phyloP scores from a whole-genome alignment of 2,888 invertebrate species.

The Achlya flavicornis region DNA sequence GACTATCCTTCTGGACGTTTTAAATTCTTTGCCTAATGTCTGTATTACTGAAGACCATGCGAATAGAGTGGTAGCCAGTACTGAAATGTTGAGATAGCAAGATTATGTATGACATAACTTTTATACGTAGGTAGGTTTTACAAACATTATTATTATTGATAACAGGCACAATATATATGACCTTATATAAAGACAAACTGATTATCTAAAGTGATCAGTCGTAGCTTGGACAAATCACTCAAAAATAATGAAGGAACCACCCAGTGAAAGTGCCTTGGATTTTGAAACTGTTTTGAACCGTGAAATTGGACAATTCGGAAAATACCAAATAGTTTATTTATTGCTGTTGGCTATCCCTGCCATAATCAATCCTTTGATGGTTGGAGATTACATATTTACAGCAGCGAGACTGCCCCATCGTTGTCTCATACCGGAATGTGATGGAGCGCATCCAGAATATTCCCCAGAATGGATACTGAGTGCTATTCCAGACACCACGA shows the following conservation, averaged over 20 bases:
- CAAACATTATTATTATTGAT: conserved; percentile 14
- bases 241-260: conserved; percentile 38
- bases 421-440: conserved; percentile 66
- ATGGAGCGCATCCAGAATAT: conserved; percentile 54
- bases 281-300: conserved; percentile 65
- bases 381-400: conserved; percentile 72
- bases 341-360: conserved; percentile 59
- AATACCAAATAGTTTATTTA: conserved; percentile 65
- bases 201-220: conserved; percentile 23
- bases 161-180: conserved; percentile 10
- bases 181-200: conserved; percentile 9
- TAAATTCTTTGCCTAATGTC: too few species aligned
- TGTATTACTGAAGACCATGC: neutral
- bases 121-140: too few species aligned
- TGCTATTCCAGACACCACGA: conserved; percentile 58
- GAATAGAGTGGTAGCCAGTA: neutral
- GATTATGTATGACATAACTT: conserved; percentile 38
- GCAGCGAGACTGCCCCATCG: conserved; percentile 66
- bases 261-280: conserved; percentile 49
- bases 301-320: conserved; percentile 69
- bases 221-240: conserved; percentile 42
- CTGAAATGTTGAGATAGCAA: conserved; percentile 20
- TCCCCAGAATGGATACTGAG: conserved; percentile 63
- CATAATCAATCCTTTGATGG: conserved; percentile 66
- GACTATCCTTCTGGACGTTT: too few species aligned